A percentile compares a stretch with the other conserved stretches of the same genome.
Conservation (phyloP, 2,797 vertebrate genomes). For the Lacerta viridis region DNA sequence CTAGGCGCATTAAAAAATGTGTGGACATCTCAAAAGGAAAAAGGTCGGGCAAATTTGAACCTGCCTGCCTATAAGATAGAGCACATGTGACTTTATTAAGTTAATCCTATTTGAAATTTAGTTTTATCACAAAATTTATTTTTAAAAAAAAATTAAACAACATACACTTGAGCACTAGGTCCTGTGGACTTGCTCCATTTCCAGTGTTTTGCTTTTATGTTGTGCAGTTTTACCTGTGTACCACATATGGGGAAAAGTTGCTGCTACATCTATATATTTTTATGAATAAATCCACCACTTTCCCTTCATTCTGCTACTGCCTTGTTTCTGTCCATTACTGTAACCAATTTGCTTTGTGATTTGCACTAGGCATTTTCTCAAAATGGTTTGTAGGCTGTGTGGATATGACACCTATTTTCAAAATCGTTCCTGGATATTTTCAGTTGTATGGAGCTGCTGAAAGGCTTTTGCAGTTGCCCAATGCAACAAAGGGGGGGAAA, state of each 20-base stretch:
- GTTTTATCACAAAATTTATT: not conserved
- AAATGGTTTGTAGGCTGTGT: not conserved
- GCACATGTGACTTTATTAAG: no score
- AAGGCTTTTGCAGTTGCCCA: conserved; percentile 25
- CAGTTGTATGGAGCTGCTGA: conserved; percentile 16
- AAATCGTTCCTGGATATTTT: conserved; percentile 12
- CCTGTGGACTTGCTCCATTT: not conserved
- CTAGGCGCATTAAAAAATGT: not conserved
- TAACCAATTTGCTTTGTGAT: not conserved
- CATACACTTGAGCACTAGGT: not conserved
- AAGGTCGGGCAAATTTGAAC: not conserved
- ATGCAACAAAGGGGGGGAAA: not conserved
- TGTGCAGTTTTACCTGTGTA: not conserved
- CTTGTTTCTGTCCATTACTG: not conserved
- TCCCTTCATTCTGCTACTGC: not conserved
- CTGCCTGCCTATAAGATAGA: not conserved
- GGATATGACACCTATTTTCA: conserved; percentile 6
- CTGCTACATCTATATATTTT: conserved; percentile 4
- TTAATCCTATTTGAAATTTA: not conserved
- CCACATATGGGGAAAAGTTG: conserved; percentile 27
- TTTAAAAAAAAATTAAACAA: not conserved
- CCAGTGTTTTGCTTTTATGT: conserved; percentile 3
- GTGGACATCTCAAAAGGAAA: not conserved
- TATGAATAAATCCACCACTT: conserved; percentile 31
- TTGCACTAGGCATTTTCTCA: not conserved